Percentiles rank a stretch among this genome's conserved stretches.
phyloP scores from a whole-genome alignment of 2,888 invertebrate species.

The Horisme vitalbata region DNA sequence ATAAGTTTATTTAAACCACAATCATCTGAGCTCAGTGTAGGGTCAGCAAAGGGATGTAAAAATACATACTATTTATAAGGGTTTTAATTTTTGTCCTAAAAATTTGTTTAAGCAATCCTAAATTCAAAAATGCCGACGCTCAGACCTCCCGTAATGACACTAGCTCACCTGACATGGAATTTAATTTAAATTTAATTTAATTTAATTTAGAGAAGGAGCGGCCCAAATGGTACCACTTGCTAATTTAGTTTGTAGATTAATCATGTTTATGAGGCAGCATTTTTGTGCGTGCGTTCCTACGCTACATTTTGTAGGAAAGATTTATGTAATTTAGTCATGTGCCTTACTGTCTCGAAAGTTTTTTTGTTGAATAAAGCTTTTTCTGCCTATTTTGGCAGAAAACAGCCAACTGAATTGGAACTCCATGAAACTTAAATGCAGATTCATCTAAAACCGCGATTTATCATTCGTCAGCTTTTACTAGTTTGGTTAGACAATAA shows the following conservation, averaged over 20 bases:
- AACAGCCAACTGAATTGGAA: too few species aligned
- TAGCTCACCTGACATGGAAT: conserved; percentile 71
- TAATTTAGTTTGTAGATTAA: conserved; percentile 69
- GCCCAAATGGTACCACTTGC: conserved; percentile 54
- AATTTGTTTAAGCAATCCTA: too few species aligned
- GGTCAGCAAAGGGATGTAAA: too few species aligned
- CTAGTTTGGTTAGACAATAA: too few species aligned
- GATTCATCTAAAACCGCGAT: too few species aligned
- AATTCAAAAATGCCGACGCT: neutral
- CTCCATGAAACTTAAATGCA: too few species aligned
- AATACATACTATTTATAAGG: too few species aligned
- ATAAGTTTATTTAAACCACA: too few species aligned
- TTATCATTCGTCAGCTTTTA: too few species aligned
- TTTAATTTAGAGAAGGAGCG: conserved; percentile 74
- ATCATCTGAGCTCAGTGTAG: too few species aligned
- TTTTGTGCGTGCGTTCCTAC: conserved; percentile 56
- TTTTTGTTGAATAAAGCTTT: conserved; percentile 26
- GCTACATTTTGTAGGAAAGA: conserved; percentile 48
- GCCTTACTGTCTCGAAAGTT: conserved; percentile 11
- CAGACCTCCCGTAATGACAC: conserved; percentile 35
- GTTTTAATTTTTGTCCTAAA: too few species aligned
- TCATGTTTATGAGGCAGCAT: conserved; percentile 70
- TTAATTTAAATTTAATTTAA: conserved; percentile 81
- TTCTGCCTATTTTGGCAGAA: conserved; percentile 1
- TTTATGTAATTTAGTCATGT: conserved; percentile 50